These are phyloP conservation scores for Saccostrea cuccullata DNA, from an alignment of 1,140 invertebrate genomes.

Conservation along the genomic window DNA sequence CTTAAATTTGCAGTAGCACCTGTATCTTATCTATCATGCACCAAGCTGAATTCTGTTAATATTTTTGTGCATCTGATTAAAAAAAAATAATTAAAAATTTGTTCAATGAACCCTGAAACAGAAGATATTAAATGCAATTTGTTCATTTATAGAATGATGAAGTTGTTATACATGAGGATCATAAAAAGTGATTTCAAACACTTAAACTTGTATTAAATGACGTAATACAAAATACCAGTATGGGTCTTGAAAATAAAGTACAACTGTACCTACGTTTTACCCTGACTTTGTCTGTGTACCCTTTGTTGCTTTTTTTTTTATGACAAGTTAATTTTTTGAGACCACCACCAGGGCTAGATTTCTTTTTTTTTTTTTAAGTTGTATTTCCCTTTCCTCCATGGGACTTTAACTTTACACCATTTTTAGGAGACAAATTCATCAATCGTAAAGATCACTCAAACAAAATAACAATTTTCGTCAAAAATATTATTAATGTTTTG, in stretches of 20 bases:
- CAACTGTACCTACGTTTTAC: too few species aligned
- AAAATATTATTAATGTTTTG: background rate
- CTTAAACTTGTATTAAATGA: too few species aligned
- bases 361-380: too few species aligned
- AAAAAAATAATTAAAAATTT: background rate
- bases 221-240: too few species aligned
- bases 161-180: too few species aligned
- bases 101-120: background rate
- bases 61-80: background rate
- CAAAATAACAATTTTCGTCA: background rate
- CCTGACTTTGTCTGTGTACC: too few species aligned
- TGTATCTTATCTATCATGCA: background rate
- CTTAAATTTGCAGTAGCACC: background rate
- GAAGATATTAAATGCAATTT: background rate
- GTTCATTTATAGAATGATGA: too few species aligned
- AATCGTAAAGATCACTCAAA: background rate
- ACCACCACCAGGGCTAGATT: too few species aligned
- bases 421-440: background rate
- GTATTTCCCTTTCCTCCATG: background rate
- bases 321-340: too few species aligned
- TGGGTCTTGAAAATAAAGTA: too few species aligned
- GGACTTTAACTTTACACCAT: background rate
- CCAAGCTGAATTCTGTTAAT: background rate
- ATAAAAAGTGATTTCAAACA: too few species aligned
- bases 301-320: too few species aligned